Base-by-base conservation (phyloP, 2,113 vertebrate species). In the Benitochromis conjunctus region DNA sequence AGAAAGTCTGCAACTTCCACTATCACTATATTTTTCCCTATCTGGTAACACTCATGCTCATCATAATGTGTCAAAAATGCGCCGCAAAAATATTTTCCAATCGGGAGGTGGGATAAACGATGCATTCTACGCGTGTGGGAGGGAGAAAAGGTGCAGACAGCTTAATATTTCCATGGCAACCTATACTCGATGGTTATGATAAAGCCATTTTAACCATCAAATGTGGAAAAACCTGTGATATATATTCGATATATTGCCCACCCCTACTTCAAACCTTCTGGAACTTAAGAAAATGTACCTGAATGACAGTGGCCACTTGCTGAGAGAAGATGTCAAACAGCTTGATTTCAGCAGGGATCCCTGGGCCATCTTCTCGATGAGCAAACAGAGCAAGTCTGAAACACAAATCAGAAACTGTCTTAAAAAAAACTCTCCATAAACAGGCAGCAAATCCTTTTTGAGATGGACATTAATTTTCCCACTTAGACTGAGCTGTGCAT, bases 311-410 rank as follows among this genome's bases (percentile, higher is more conserved):
- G 84, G 99, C 99, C 91, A 99, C 99, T 92, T 99, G 98, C 90
- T 99, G 99, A 78, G 99, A 99, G 95, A 99, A 99, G 92, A 99
- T 99, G 93, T 99, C 99, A 92, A 99, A 99, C 6, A 99, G 96
- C 91, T 99, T 99, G 92, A 99, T 99, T 90, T 99, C 99, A 53
- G 98, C 95, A 76, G 99, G 99, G 84, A 99, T 99, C 21, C 98
- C 99, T 24, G 99, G 98, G 21, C 98, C 99, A 80, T 99, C 99
- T 93, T 99, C 99, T 96, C 98, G 97, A 94, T 99, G 98, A 86
- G 98, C 98, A 94, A 99, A 99, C 91, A 99, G 96, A 87, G 99
- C 99, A 57, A 99, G 96, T 93, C 99, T 97, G 83, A 54, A 91
- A 81, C 31, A 58, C 31, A 79, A 16, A 62, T n/a, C 9, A 26